Percentiles rank a stretch among this genome's conserved stretches.
phyloP scores from a whole-genome alignment of 2,113 vertebrate species.

The Excalfactoria chinensis region DNA sequence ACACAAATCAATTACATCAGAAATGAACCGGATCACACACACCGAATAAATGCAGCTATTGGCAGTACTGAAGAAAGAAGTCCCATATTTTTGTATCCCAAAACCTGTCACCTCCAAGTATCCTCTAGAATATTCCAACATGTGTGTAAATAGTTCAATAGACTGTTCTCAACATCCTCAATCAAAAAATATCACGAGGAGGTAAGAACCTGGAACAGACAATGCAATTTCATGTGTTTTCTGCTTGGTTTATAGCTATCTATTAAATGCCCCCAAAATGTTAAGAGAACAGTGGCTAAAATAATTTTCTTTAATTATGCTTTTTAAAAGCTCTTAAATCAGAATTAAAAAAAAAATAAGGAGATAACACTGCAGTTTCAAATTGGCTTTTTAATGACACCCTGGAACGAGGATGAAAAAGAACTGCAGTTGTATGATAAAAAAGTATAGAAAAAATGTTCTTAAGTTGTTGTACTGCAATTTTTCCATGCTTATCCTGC shows the following conservation, averaged over 20 bases:
- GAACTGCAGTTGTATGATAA: background rate
- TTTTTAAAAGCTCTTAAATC: slow-evolving; percentile 35
- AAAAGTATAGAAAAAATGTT: slow-evolving; percentile 15
- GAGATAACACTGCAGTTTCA: slow-evolving; percentile 11
- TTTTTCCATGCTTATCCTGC: background rate
- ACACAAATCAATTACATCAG: background rate
- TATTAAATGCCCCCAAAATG: slow-evolving; percentile 37
- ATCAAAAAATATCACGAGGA: background rate
- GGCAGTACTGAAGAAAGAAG: background rate
- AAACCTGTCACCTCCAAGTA: background rate
- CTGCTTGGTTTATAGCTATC: slow-evolving; percentile 30
- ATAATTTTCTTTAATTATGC: slow-evolving; percentile 12
- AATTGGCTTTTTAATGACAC: slow-evolving; percentile 24
- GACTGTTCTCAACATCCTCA: background rate
- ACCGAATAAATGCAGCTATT: background rate
- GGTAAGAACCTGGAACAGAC: slow-evolving; percentile 11
- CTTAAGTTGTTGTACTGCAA: background rate
- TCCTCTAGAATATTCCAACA: background rate
- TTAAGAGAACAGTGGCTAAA: slow-evolving; percentile 41
- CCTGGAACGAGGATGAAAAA: background rate
- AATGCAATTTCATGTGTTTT: slow-evolving; percentile 4
- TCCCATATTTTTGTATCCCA: background rate
- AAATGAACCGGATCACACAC: background rate
- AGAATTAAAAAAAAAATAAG: background rate
- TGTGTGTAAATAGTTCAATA: background rate